phyloP scores from a whole-genome alignment of 1,140 invertebrate genomes.

The Ladona fulva region DNA sequence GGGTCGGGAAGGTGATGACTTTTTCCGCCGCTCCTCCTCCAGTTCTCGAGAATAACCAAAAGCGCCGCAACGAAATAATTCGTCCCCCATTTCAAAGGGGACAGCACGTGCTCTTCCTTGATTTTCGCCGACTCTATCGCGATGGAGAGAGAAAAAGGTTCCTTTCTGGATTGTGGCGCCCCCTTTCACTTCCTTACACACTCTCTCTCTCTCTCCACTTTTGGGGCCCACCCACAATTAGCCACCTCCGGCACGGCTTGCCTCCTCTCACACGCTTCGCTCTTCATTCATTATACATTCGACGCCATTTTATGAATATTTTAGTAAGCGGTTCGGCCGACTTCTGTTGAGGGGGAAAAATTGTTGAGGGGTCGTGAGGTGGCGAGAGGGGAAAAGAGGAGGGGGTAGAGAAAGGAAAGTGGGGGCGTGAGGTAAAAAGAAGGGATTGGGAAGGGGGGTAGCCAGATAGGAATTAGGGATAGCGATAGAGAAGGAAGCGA shows the following conservation, averaged over 20 bases:
- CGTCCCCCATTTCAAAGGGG: not conserved
- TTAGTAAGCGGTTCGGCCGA: not conserved
- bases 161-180: not conserved
- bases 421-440: not conserved
- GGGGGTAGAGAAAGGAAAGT: not conserved
- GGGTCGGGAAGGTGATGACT: too few species aligned
- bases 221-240: constrained; percentile 1
- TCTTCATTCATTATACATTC: constrained; percentile 1
- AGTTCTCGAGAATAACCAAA: constrained; percentile 27
- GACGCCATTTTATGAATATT: constrained; percentile 10
- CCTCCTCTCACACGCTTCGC: not conserved
- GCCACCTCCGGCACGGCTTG: not conserved
- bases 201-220: not conserved
- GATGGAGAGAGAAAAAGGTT: not conserved
- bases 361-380: not conserved
- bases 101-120: not conserved
- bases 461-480: not conserved
- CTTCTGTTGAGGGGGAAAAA: constrained; percentile 8
- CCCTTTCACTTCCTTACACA: not conserved
- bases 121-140: not conserved
- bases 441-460: not conserved
- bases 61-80: constrained; percentile 4
- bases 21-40: constrained; percentile 22
- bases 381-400: not conserved
- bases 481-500: not conserved